Conservation (phyloP, 2,113 vertebrate species). For the Pterocles gutturalis region DNA sequence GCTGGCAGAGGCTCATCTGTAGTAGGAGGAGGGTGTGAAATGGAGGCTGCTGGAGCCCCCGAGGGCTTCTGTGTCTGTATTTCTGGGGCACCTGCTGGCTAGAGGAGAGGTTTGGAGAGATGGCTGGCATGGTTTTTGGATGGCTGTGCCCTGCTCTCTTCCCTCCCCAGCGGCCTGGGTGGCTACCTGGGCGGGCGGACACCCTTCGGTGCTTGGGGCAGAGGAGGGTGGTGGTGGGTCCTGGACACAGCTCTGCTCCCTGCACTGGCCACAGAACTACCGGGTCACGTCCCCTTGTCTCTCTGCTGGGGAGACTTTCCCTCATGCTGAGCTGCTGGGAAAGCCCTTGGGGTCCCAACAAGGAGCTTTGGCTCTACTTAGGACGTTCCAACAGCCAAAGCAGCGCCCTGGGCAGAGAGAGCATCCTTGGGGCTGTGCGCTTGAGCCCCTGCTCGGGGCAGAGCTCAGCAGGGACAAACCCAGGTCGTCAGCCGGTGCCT, state of each 20-base stretch:
- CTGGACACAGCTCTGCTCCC: accelerated
- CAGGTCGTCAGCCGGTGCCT: neutral
- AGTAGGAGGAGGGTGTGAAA: neutral
- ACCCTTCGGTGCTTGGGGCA: neutral
- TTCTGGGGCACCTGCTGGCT: neutral
- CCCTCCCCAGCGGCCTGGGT: neutral
- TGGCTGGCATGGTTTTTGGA: accelerated
- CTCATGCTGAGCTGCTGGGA: neutral
- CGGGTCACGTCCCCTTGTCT: neutral
- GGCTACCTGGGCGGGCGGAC: no score
- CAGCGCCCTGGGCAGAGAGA: neutral
- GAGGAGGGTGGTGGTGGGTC: neutral
- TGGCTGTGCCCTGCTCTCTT: neutral
- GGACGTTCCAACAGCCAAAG: neutral
- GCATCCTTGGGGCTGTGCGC: neutral
- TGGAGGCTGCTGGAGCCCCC: neutral
- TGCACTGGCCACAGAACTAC: accelerated
- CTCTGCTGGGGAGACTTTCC: neutral
- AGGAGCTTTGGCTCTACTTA: neutral
- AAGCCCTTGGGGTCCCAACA: neutral
- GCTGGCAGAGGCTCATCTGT: neutral
- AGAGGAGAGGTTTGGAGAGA: neutral
- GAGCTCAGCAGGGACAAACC: neutral
- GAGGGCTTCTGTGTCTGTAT: neutral
- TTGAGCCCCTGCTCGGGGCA: no score